Evolutionary conservation across 2,113 vertebrate species (phyloP), one percentile per base, ranked within the genome.

Genomic region (Perccottus glenii): DNA sequence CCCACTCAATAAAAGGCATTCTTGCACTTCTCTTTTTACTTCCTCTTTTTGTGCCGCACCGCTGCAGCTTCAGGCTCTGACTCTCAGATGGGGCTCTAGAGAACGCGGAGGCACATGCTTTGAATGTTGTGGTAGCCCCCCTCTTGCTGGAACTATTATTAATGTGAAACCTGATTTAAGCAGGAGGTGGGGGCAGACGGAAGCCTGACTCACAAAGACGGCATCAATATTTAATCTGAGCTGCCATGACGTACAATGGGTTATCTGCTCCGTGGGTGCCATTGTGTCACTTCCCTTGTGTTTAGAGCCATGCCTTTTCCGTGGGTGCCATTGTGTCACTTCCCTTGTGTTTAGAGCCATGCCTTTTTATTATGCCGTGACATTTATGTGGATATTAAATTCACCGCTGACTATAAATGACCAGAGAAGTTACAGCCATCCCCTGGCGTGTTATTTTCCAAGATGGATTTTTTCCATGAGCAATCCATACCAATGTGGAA

Each of bases 1-100:
- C 5, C 0, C 4, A 4, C 67, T 77, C 77, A 55, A 70, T 85
- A 66, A 71, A 81, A 60, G 14, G 9, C 57, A 61, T 61, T 75
- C 73, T 64, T 72, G 7, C 51, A 38, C 67, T 52, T 60, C 66
- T 51, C 0, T 15, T 47, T 51, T 43, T 33, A 3, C 53, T 42
- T 9, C 43, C 3, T 50, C 27, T 15, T 11, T 69, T 49, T 9
- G 5, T 60, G 60, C 45, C 47, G 0, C 56, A 43, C 8, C n/a
- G n/a, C n/a, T 44, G 9, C 38, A 19, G 53, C 73, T 61, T 74
- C 63, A 62, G 19, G 16, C 58, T 64, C 40, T 27, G 16, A 53
- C 32, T 5, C 44, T 61, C 1, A 0, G 12, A 40, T 14, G 63
- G 58, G 16, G 68, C 71, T 33, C 48, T 5, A 27, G 46, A 56